Base-by-base conservation (phyloP, 1,140 invertebrate species). In the Cotesia glomerata region DNA sequence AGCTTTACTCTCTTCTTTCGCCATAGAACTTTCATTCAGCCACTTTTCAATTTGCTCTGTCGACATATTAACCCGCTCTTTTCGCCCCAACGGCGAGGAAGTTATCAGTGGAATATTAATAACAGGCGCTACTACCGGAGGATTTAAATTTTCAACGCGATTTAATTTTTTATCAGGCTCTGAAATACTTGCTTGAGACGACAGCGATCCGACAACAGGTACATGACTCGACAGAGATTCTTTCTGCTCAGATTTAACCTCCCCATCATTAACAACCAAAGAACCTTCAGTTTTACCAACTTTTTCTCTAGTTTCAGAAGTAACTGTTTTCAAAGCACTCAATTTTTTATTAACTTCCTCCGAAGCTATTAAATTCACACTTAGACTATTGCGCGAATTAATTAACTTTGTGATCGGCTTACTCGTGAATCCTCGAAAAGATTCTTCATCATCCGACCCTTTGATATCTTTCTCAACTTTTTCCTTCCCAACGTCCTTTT, bases 11-110 rank as follows among this genome's bases (percentile, higher is more conserved):
- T 88, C 85, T 74, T 89, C 88, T 45, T 89, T 88, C 59, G 89
- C 89, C 5, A 88, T 80, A 0, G 88, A 89, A 75, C 89, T 90
- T 71, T 92, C 91, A 67, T 91, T 90, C 0, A 93, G 78, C 92
- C 92, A 93, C 77, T 92, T 92, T 70, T 92, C 91, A 62, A 92
- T 92, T 78, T 92, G 90, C 77, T 93, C 92, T 11, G 89, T 91
- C 0, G 91, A 91, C 90, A 92, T 92, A 72, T 91, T 92, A 0
- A 92, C 90, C 77, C 91, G 91, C 13, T 90, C 90, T 79, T 92
- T 92, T 63, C 90, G 88, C 0, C 78, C 78, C 7, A 76, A 45
- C 8, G 26, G 26, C 26, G 39, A 76, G 18, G 75, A 71, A 4
- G 81, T 68, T 5, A 81, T 77, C 1, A 80, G 51, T 26, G 82